Base-by-base conservation (phyloP, 2,888 invertebrate genomes). In the Prionchulus punctatus region DNA sequence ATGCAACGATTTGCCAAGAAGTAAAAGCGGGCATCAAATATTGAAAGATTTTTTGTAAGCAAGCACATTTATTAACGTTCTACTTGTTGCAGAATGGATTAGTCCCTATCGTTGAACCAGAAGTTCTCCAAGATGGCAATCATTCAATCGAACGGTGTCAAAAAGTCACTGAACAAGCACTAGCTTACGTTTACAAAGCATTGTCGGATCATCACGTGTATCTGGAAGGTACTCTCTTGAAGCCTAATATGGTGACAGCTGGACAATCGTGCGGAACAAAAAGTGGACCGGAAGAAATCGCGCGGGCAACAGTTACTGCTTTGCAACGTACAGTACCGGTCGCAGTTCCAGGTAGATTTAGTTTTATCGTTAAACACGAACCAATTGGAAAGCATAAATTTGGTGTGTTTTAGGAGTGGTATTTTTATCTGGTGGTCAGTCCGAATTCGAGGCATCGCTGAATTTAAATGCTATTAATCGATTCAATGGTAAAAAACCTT, bases 41-140 rank as follows among this genome's bases (percentile, higher is more conserved):
- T 18, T 18, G 18, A 12, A 18, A 7, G 7, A 12, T 36, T 36
- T 36, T 18, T n/a, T n/a, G n/a, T n/a, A n/a, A n/a, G n/a, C n/a
- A n/a, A n/a, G n/a, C n/a, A n/a, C n/a, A n/a, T n/a, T n/a, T n/a
- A n/a, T n/a, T n/a, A n/a, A n/a, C n/a, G n/a, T n/a, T n/a, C n/a
- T n/a, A n/a, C n/a, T n/a, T 21, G 18, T 54, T 64, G 30, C 61
- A 76, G 72, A 90, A 92, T 76, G 85, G 94, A 63, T 85, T 98
- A 71, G 98, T 98, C 50, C 98, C 98, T 42, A 98, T 98, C 71
- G 96, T 98, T 55, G 98, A 98, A 73, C 98, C 98, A 30, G 98
- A 98, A 76, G 86, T 98, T 43, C 78, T 98, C 64, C 91, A 91
- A 62, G 98, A 99, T 77, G 98, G 98, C 73, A 87, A 87, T 30